Evolutionary conservation across 2,113 vertebrate species (phyloP), one percentile per base, ranked within the genome.

Genomic region (Edolisoma coerulescens): DNA sequence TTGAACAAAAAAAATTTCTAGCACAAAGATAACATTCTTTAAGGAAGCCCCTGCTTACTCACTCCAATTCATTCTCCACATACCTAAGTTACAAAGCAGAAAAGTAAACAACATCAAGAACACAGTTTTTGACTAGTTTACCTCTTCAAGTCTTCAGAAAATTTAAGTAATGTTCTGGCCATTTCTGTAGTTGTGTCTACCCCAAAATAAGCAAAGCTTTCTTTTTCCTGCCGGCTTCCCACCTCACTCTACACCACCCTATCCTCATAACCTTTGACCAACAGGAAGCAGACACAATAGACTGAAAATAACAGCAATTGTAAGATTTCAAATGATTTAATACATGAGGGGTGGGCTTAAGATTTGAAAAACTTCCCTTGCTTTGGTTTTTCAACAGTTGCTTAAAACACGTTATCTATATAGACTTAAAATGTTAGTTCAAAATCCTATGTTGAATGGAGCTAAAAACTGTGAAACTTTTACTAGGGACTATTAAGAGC

Each of bases 221-320:
- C 95, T 97, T 95, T 98, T 98, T 98, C 98, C 98, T 98, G 97
- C 97, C 67, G 63, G 92, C 90, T 97, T 96, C 87, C 97, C 94
- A 95, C 93, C 95, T 95, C 96, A 89, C 97, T 98, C 97, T 98
- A 98, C 97, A 98, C 98, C 98, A 98, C 98, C 98, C 98, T 98
- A 98, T 98, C 98, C 98, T 98, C 98, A 96, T 98, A 98, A 99
- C 98, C 98, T 98, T 98, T 99, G 98, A 99, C 98, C 98, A 97
- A 98, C 98, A 99, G 99, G 98, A 99, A 99, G 98, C 97, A 99
- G 98, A 99, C 98, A 99, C 98, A 99, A 98, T 98, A 97, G 98
- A 98, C 98, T 99, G 98, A 99, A 99, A 99, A 99, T 98, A 99
- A 99, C 97, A 98, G 97, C 95, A 93, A 96, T 97, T 97, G 96